Evolutionary conservation across 2,888 invertebrate genomes (phyloP).

Genomic region (Hedychridium roseum): DNA sequence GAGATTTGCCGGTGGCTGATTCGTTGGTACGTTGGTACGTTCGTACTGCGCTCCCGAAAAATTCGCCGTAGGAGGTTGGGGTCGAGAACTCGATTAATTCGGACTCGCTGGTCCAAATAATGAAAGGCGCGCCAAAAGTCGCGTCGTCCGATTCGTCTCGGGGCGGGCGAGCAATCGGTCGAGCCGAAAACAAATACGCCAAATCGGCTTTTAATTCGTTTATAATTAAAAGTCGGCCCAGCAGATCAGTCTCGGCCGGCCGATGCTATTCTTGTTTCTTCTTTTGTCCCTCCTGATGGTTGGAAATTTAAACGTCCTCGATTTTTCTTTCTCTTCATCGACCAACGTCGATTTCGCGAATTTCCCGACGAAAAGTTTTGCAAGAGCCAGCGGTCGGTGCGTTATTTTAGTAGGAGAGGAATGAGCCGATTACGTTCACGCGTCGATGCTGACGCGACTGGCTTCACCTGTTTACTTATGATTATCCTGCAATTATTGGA

Average conservation of each 20-base stretch:
- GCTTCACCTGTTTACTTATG: slow-evolving; percentile 59
- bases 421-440: neutral
- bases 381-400: no score
- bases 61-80: no score
- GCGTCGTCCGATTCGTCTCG: slow-evolving; percentile 29
- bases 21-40: neutral
- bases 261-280: neutral
- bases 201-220: slow-evolving; percentile 32
- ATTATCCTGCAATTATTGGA: slow-evolving; percentile 62
- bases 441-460: slow-evolving; percentile 33
- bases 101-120: slow-evolving; percentile 37
- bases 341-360: no score
- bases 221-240: slow-evolving; percentile 38
- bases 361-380: no score
- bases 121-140: slow-evolving; percentile 34
- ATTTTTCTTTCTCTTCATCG: no score
- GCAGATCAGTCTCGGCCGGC: slow-evolving; percentile 19
- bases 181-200: slow-evolving; percentile 24
- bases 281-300: neutral
- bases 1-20: no score
- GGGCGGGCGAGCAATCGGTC: slow-evolving; percentile 15
- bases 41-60: neutral
- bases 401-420: neutral
- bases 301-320: no score
- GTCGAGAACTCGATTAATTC: slow-evolving; percentile 37